Base-by-base conservation (phyloP, 2,797 vertebrate genomes). In the Gymnocypris eckloni region DNA sequence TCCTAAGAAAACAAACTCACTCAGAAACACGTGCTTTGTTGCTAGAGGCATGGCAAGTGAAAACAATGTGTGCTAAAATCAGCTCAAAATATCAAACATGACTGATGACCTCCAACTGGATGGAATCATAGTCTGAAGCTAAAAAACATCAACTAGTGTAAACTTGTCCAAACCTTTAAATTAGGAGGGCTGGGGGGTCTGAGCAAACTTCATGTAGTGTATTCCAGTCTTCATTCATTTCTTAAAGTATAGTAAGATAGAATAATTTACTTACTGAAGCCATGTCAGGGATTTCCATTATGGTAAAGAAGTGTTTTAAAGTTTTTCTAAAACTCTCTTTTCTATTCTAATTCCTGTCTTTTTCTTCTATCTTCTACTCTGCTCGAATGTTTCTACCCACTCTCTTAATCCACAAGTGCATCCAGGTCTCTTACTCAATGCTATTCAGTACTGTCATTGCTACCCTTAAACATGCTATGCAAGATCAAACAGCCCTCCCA, bases 211-310 rank as follows among this genome's bases (percentile, higher is more conserved):
- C 50, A 56, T 22, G 18, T 56, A 22, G 54, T 9, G 7, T 56
- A 56, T 56, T 56, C 54, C 18, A 20, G 18, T 22, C 54, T 56
- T 52, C 50, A 6, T 64, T 43, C 0, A 15, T 59, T 16, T 56
- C 16, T 69, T 20, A 39, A 20, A 37, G 8, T 18, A 20, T 61
- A 22, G 1, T 78, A 41, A 50, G 69, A 52, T 18, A 39, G 0
- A 39, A 18, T 39, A 12, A 64, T 52, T 13, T 22, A 82, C 67
- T 82, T n/a, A 82, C 66, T 25, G 80, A 56, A 52, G 4, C 15
- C 13, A 56, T 28, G 8, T 56, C 67, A 56, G 48, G 66, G 22
- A 25, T 41, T 70, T 81, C 80, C 80, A 81, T 71, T 39, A 25
- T 52, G 33, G 1, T 6, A 6, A 70, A 22, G 22, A 52, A 3